Evolutionary conservation across 2,888 invertebrate genomes (phyloP).

Genomic region (Sphaerophoria rueppellii): DNA sequence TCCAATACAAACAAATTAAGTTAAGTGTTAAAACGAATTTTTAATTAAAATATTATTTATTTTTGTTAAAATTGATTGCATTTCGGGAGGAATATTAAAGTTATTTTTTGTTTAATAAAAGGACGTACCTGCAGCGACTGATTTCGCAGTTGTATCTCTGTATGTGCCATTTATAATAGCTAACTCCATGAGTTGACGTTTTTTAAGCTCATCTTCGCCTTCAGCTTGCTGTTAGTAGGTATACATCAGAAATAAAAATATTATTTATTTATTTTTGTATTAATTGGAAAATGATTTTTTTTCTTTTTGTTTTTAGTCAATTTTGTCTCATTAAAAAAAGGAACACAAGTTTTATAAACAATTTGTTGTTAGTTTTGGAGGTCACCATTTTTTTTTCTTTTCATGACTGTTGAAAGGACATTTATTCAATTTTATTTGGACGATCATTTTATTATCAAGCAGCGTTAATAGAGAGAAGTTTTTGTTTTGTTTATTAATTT

Average conservation of each 20-base stretch:
- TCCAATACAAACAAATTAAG: slow-evolving; percentile 44
- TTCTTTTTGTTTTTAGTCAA: slow-evolving; percentile 61
- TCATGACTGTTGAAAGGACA: slow-evolving; percentile 3
- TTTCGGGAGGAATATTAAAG: slow-evolving; percentile 28
- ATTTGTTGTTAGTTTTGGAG: slow-evolving; percentile 62
- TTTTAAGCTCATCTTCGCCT: slow-evolving; percentile 99
- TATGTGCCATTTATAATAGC: slow-evolving; percentile 99
- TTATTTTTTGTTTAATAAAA: slow-evolving; percentile 38
- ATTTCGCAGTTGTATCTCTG: slow-evolving; percentile 96
- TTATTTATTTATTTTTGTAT: slow-evolving; percentile 69
- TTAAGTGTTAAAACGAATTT: slow-evolving; percentile 67
- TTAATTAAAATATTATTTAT: slow-evolving; percentile 47
- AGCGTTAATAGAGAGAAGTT: slow-evolving; percentile 60
- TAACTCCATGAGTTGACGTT: slow-evolving; percentile 99
- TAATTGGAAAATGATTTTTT: slow-evolving; percentile 72
- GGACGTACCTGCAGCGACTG: slow-evolving; percentile 90
- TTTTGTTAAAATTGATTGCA: slow-evolving; percentile 35
- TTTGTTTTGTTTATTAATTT: slow-evolving; percentile 50
- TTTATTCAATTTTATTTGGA: slow-evolving; percentile 38
- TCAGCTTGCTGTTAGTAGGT: slow-evolving; percentile 93
- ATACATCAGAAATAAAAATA: slow-evolving; percentile 72
- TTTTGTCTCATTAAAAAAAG: slow-evolving; percentile 77
- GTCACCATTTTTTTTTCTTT: slow-evolving; percentile 21
- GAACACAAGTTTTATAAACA: slow-evolving; percentile 77
- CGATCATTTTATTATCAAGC: slow-evolving; percentile 50